Percentiles rank a stretch among this genome's conserved stretches.
phyloP scores from a whole-genome alignment of 2,113 vertebrate species.

The Accipiter virgatus region DNA sequence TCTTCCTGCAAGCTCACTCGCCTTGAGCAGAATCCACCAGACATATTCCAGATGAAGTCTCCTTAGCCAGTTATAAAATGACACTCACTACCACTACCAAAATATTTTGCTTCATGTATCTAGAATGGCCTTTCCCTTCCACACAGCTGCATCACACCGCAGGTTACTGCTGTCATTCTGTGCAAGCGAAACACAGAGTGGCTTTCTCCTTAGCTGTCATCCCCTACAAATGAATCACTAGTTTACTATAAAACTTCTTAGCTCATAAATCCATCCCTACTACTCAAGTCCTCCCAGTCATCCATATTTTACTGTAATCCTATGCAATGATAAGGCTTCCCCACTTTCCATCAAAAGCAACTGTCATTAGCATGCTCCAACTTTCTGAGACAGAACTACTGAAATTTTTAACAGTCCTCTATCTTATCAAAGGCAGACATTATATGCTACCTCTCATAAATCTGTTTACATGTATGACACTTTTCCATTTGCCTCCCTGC shows the following conservation, averaged over 20 bases:
- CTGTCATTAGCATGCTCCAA: background rate
- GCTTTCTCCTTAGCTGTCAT: background rate
- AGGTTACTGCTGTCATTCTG: background rate
- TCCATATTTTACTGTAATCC: background rate
- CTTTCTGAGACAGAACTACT: background rate
- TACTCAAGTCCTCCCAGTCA: background rate
- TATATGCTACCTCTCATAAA: background rate
- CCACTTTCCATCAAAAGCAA: background rate
- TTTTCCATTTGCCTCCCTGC: background rate
- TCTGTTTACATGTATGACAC: background rate
- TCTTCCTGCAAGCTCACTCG: background rate
- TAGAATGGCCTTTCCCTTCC: background rate
- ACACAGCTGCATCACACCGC: background rate
- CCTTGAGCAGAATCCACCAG: background rate
- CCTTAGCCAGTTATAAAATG: background rate
- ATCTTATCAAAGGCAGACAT: constrained; percentile 1
- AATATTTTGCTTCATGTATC: background rate
- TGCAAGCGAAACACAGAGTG: fast-evolving
- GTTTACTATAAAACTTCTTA: background rate
- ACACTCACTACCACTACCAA: background rate
- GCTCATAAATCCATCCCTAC: background rate
- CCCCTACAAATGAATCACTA: background rate
- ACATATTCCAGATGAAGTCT: background rate
- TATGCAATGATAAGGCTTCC: background rate
- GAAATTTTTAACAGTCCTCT: constrained; percentile 28